A percentile compares a stretch with the other conserved stretches of the same genome.
Conservation (phyloP, 2,888 invertebrate genomes). For the Amphipoea oculea region DNA sequence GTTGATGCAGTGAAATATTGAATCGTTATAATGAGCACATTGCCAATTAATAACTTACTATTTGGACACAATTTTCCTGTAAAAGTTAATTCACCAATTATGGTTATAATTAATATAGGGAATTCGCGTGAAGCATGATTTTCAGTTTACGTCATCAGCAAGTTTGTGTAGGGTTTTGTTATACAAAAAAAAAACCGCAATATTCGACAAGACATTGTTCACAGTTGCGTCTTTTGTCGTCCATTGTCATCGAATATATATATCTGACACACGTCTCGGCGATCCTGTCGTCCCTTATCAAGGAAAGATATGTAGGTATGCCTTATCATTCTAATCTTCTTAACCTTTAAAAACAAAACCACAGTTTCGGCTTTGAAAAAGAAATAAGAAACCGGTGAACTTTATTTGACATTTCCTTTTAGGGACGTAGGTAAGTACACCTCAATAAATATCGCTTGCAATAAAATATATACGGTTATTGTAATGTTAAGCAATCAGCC, state of each 20-base stretch:
- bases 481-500: constrained; percentile 40
- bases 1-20: constrained; percentile 1
- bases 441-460: constrained; percentile 40
- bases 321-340: constrained; percentile 52
- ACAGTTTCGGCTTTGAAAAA: constrained; percentile 39
- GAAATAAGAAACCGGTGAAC: constrained; percentile 49
- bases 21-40: constrained; percentile 7
- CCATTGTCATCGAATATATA: constrained; percentile 40
- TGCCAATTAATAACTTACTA: constrained; percentile 27
- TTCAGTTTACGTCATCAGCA: constrained; percentile 11
- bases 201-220: constrained; percentile 42
- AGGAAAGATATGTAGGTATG: constrained; percentile 22
- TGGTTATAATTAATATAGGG: not conserved
- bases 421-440: constrained; percentile 14
- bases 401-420: constrained; percentile 65
- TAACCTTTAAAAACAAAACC: constrained; percentile 41
- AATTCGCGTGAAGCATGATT: constrained; percentile 14
- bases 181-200: constrained; percentile 22
- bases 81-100: constrained; percentile 18
- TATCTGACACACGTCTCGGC: constrained; percentile 34
- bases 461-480: constrained; percentile 44
- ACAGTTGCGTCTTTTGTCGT: constrained; percentile 34
- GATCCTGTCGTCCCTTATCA: constrained; percentile 43
- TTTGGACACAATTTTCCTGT: constrained; percentile 18
- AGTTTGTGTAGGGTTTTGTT: not conserved